Evolutionary conservation across 2,888 invertebrate genomes (phyloP), one percentile per base, ranked within the genome.

Genomic region (Drosophila monieri): DNA sequence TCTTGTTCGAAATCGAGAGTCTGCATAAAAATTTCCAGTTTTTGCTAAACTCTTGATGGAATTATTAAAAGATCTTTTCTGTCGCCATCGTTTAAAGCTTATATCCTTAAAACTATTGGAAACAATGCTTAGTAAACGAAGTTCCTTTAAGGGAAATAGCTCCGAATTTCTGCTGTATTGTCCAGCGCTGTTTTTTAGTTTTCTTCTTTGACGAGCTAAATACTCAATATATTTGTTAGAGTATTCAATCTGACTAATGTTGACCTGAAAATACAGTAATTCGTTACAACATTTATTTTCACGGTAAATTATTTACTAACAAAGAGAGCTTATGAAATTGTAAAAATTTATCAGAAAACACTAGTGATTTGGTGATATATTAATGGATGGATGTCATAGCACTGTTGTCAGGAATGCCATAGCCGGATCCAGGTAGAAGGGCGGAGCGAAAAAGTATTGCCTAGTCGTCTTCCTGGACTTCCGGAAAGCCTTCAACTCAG

Each of bases 201-300:
- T 64, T 23, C 14, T 69, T 44, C 89, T 90, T 14, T 92, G 88
- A 37, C 91, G 90, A 46, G 90, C 84, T 81, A 94, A 92, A 90
- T 94, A 94, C 89, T 93, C 92, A 74, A 91, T 91, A 91, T 94
- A 94, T 91, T 94, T 94, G 74, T 92, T 92, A 59, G 92, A 92
- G 90, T 94, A 94, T 89, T 94, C 94, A 72, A 92, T 90, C 90
- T 94, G 94, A 83, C 94, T 94, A 78, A 94, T 93, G 91, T 94
- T 94, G 80, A 94, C 94, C 94, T 94, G 92, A 43, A 91, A 91
- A 83, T 27, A 14, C 10, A n/a, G 6, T 25, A 21, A 15, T 23
- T 12, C 18, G 18, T n/a, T 6, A 35, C 1, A 35, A 14, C 2
- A 6, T 14, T 14, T 35, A n/a, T 35, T 35, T 35, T 35, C 2